A percentile compares a stretch with the other conserved stretches of the same genome.
phyloP scores from a whole-genome alignment of 1,140 invertebrate genomes.

The Aphelenchoides fujianensis region DNA sequence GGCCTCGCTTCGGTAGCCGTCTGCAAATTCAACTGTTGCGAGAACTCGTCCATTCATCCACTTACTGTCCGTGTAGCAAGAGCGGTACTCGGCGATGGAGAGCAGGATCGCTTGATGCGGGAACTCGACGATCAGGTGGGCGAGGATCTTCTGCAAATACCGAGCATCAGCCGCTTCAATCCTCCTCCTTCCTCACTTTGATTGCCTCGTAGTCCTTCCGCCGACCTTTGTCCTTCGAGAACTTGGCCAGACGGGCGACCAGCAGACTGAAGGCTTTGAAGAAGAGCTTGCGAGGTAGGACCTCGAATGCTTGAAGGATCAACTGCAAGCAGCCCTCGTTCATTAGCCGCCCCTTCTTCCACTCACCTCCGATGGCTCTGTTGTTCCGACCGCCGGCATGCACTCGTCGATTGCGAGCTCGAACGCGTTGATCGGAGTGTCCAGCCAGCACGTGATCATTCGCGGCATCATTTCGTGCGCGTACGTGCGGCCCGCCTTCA shows the following conservation, averaged over 20 bases:
- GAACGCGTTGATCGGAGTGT: too few species aligned
- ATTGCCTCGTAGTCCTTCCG: not conserved
- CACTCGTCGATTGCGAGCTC: too few species aligned
- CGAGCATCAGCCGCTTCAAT: too few species aligned
- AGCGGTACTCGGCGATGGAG: conserved; percentile 1
- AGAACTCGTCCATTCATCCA: not conserved
- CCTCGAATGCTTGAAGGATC: not conserved
- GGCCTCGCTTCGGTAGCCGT: conserved; percentile 21
- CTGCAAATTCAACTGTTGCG: not conserved
- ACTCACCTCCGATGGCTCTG: too few species aligned
- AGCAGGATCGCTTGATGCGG: conserved; percentile 18
- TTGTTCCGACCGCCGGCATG: too few species aligned
- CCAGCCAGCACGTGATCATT: conserved; percentile 22
- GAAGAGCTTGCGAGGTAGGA: not conserved
- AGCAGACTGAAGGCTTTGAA: conserved; percentile 6
- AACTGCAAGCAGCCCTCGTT: too few species aligned
- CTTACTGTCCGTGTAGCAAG: not conserved
- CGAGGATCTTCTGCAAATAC: not conserved
- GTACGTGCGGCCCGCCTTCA: conserved; percentile 8
- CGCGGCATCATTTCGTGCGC: conserved; percentile 13
- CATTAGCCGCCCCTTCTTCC: too few species aligned
- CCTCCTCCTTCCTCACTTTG: too few species aligned
- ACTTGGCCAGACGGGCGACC: conserved; percentile 7
- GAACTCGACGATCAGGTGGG: not conserved
- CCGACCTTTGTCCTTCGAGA: not conserved